phyloP scores from a whole-genome alignment of 2,888 invertebrate genomes.

The Periphyllus acericola region DNA sequence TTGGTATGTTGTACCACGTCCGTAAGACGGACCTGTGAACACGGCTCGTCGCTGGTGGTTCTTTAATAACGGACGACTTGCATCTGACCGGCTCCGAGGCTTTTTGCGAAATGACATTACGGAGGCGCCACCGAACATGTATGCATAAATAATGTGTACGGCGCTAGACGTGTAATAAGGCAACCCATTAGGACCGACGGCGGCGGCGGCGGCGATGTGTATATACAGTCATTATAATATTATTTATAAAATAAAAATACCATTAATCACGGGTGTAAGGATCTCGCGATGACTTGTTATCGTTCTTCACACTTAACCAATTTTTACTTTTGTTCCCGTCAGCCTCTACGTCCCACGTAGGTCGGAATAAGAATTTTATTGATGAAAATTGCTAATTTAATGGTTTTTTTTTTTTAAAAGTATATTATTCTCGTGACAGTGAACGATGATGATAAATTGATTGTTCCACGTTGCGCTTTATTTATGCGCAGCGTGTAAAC shows the following conservation, averaged over 20 bases:
- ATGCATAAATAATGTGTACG: neutral
- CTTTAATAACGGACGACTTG: neutral
- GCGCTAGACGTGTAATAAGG: neutral
- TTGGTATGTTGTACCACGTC: no score
- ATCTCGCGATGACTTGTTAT: slow-evolving; percentile 32
- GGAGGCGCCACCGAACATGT: neutral
- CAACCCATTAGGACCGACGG: neutral
- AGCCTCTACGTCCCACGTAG: neutral
- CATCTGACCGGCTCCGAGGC: neutral
- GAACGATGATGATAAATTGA: slow-evolving; percentile 52
- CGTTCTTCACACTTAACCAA: slow-evolving; percentile 40
- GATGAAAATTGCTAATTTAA: slow-evolving; percentile 49
- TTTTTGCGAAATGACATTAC: neutral
- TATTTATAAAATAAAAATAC: slow-evolving; percentile 28
- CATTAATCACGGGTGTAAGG: slow-evolving; percentile 46
- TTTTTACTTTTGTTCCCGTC: slow-evolving; percentile 39
- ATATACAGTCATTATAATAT: slow-evolving; percentile 22
- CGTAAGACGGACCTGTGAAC: no score
- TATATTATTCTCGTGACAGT: slow-evolving; percentile 45
- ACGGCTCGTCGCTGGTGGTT: no score
- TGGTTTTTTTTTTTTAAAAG: neutral
- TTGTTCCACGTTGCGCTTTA: slow-evolving; percentile 15
- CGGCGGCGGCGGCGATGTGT: neutral
- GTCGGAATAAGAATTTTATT: slow-evolving; percentile 32
- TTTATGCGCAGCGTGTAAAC: neutral